These are phyloP conservation scores for Ligdia adustata DNA, from an alignment of 2,888 invertebrate species.

Conservation along the genomic window DNA sequence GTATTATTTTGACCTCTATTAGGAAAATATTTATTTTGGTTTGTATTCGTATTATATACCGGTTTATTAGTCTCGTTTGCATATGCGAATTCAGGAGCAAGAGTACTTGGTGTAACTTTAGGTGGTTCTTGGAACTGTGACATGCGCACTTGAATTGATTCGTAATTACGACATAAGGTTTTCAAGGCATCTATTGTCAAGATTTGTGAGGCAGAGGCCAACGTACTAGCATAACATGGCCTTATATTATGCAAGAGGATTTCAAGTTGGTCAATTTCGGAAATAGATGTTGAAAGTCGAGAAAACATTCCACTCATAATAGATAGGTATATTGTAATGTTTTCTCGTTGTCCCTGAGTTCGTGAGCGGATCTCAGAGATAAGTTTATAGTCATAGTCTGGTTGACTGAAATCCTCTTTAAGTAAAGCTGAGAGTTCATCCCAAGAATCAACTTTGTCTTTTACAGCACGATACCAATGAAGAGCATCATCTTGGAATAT, in stretches of 20 bases:
- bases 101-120: background rate
- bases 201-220: conserved; percentile 16
- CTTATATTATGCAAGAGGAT: conserved; percentile 36
- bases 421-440: conserved; percentile 15
- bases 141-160: conserved; percentile 16
- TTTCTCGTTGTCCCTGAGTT: too few relatives aligned
- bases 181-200: conserved; percentile 9
- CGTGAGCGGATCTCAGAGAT: too few relatives aligned
- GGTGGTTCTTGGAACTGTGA: conserved; percentile 32
- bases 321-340: too few relatives aligned
- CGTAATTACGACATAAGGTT: conserved; percentile 28
- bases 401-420: conserved; percentile 30
- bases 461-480: too few relatives aligned
- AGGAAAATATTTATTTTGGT: too few relatives aligned
- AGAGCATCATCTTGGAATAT: too few relatives aligned
- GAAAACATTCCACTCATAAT: conserved; percentile 38
- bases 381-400: too few relatives aligned
- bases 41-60: too few relatives aligned
- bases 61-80: too few relatives aligned
- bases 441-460: conserved; percentile 23
- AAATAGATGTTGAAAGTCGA: conserved; percentile 18
- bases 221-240: conserved; percentile 28
- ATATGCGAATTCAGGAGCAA: conserved; percentile 31
- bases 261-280: conserved; percentile 33
- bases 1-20: background rate